These are phyloP conservation scores for Tridacna crocea DNA, from an alignment of 2,888 invertebrate genomes.

Conservation along the genomic window DNA sequence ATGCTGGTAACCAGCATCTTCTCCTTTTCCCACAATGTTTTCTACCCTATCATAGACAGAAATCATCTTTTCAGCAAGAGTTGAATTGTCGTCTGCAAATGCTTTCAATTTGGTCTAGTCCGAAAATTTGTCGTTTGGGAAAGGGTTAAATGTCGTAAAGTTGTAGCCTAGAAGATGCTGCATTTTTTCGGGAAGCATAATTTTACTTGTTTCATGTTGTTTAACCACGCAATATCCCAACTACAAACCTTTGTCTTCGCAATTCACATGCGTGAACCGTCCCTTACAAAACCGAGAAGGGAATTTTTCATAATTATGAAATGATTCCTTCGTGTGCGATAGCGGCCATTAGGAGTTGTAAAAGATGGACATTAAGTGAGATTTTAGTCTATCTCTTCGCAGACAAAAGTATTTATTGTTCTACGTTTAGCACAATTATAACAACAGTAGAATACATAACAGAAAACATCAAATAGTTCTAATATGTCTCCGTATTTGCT, in stretches of 20 bases:
- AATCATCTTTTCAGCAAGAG: too few relatives aligned
- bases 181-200: background rate
- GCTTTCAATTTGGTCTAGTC: too few relatives aligned
- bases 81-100: too few relatives aligned
- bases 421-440: background rate
- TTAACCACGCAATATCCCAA: slow-evolving; percentile 20
- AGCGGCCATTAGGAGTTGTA: background rate
- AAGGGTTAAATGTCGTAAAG: slow-evolving; percentile 27
- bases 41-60: background rate
- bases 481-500: too few relatives aligned
- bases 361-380: background rate
- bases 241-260: background rate
- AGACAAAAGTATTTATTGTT: slow-evolving; percentile 25
- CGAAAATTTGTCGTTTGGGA: too few relatives aligned
- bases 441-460: too few relatives aligned
- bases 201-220: slow-evolving; percentile 23
- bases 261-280: background rate
- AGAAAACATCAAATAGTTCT: too few relatives aligned
- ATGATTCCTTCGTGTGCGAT: slow-evolving; percentile 15
- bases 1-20: background rate
- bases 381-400: slow-evolving; percentile 3
- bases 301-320: slow-evolving; percentile 13
- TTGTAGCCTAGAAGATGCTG: background rate
- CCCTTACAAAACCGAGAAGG: background rate
- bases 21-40: background rate